These are phyloP conservation scores for Crypturellus tataupa DNA, from an alignment of 2,797 vertebrate genomes.

Conservation along the genomic window DNA sequence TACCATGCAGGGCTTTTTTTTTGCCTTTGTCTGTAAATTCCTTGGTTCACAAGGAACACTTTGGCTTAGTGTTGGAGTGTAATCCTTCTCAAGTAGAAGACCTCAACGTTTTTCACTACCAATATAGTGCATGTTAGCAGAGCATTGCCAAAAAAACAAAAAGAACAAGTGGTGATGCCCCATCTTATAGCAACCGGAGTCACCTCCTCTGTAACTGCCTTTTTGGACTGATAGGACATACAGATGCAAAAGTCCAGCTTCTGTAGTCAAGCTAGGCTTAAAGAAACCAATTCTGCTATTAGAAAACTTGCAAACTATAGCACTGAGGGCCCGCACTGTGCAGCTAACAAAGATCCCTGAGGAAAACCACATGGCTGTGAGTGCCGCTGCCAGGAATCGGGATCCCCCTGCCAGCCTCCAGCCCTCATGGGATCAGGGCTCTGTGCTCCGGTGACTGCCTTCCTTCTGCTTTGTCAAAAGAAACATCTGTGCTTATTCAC, in stretches of 20 bases:
- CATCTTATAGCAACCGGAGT: neutral
- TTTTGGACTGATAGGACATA: neutral
- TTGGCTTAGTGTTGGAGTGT: neutral
- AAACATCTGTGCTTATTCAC: neutral
- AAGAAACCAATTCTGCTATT: neutral
- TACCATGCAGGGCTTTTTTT: neutral
- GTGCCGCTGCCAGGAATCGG: neutral
- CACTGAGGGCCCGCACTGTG: too few relatives aligned
- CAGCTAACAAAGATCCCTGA: neutral
- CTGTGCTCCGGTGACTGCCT: neutral
- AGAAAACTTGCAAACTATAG: neutral
- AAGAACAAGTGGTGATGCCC: neutral
- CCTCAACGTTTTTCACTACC: neutral
- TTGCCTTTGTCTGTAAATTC: neutral
- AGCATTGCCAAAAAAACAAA: neutral
- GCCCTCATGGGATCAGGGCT: neutral
- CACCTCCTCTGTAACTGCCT: neutral
- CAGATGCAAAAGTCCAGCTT: neutral
- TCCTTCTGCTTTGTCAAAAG: neutral
- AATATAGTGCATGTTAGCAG: neutral
- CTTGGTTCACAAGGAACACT: neutral
- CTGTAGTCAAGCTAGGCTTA: neutral
- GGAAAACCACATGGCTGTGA: neutral
- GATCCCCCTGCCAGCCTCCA: neutral
- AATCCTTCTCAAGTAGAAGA: neutral